Evolutionary conservation across 2,888 invertebrate species (phyloP), one percentile per base, ranked within the genome.

Genomic region (Harpagoxenus sublaevis): DNA sequence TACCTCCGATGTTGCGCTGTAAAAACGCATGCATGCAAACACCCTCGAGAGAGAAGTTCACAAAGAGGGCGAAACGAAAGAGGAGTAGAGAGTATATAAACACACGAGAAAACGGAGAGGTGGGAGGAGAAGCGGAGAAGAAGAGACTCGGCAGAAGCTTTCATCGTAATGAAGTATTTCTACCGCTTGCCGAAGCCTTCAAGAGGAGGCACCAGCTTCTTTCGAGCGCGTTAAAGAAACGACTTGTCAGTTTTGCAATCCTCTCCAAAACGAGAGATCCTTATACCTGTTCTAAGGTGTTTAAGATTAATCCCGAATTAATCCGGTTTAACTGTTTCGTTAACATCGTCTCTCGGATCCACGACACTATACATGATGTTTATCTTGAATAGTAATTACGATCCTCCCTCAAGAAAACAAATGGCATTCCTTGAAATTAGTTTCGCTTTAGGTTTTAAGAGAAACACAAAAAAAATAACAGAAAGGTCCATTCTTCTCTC

Each of bases 101-200:
- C 84, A 75, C 51, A 75, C 31, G 62, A 23, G 53, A 83, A 66
- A 71, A 42, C 28, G 35, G 74, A 18, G 53, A 35, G 35, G 35
- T 23, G 84, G 70, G 86, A 88, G 85, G 83, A 35, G 35, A 35
- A 6, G 85, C 53, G 83, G 83, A 84, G 84, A 88, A 88, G 88
- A 87, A 85, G 88, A 88, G 88, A 84, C 85, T 89, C 60, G 87
- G 84, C 89, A 86, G 75, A 89, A 94, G 94, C 94, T 94, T 94
- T 94, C 94, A 94, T 94, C 94, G 92, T 94, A 94, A 94, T 94
- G 94, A 94, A 94, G 94, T 94, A 93, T 93, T 94, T 93, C 91
- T 92, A 89, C 89, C 91, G 89, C 91, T 92, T 91, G 84, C 89
- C 89, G 89, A 88, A 90, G 89, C 90, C 86, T 88, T 88, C 48